Evolutionary conservation across 1,140 invertebrate genomes (phyloP), one percentile per base, ranked within the genome.

Genomic region (Lanistes nyassanus): DNA sequence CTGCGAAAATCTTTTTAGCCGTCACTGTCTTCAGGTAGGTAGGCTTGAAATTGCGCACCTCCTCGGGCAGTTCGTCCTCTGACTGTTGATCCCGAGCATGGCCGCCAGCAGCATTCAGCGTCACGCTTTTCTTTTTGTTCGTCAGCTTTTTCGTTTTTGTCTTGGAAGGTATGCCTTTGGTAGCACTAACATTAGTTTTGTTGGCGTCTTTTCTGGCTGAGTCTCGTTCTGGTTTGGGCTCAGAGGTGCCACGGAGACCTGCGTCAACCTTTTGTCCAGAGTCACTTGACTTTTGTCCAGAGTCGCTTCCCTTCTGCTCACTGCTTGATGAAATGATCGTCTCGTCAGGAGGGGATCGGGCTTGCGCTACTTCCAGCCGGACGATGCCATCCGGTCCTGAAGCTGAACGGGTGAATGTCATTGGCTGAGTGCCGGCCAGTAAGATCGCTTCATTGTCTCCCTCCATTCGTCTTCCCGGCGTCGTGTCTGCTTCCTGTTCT

Each of bases 1-100:
- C 87, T 47, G 75, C 76, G 76, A 86, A 88, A 66, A 84, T 85
- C 70, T 87, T 88, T 71, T 86, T 88, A 21, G 82, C 81, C 9
- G 81, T 80, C 47, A 85, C 71, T n/a, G 73, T 78, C 39, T 79
- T 85, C 58, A 77, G 80, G 39, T 78, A 81, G 21, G 79, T 83
- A 23, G 82, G 67, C 72, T 83, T 84, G 74, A 87, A 87, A 29
- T 85, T 80, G 55, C 62, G 80, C 36, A 85, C 79, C 76, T 82
- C 82, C 39, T 82, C 74, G 60, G 79, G 79, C 19, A 84, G 34
- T 37, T 83, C 69, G 19, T 71, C 19, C 11, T 81, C 34, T 64
- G 51, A 39, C 29, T 71, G 58, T 36, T 3, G 60, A 5, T 76
- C 75, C 21, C 13, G 13, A 19, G 16, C 51, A 42, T 39, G 16